A percentile compares a stretch with the other conserved stretches of the same genome.
Evolutionary conservation across 2,113 vertebrate genomes (phyloP).

Genomic region (Scophthalmus maximus): DNA sequence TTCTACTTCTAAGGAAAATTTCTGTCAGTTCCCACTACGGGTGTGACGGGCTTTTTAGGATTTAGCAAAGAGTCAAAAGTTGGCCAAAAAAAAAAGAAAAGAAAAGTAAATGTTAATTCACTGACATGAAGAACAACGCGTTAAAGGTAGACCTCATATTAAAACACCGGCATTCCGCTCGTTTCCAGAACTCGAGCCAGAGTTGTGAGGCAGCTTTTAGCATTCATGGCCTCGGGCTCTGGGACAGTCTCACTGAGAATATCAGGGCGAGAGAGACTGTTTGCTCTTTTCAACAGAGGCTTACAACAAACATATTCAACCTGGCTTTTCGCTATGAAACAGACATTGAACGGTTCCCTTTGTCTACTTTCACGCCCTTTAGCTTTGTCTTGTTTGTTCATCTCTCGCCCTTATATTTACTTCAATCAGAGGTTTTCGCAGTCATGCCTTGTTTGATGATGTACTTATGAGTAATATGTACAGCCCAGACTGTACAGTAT

Average conservation of each 20-base stretch:
- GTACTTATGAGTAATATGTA: too few relatives aligned
- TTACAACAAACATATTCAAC: neutral
- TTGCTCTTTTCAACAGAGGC: neutral
- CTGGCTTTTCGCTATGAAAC: neutral
- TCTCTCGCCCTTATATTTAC: neutral
- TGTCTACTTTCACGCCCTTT: neutral
- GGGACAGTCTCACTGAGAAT: constrained; percentile 8
- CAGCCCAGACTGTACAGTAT: too few relatives aligned
- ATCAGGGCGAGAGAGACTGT: neutral
- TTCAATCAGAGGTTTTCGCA: too few relatives aligned
- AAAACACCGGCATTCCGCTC: too few relatives aligned
- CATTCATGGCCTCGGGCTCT: constrained; percentile 5
- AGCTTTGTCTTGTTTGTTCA: neutral
- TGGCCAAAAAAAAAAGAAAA: too few relatives aligned
- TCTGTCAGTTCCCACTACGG: neutral
- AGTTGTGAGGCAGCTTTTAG: neutral
- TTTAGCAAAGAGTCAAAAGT: too few relatives aligned
- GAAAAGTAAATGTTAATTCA: too few relatives aligned
- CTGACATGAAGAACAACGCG: too few relatives aligned
- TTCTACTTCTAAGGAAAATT: constrained; percentile 10
- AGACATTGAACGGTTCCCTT: neutral
- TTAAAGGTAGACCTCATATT: too few relatives aligned
- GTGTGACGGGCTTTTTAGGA: neutral
- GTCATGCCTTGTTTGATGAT: too few relatives aligned
- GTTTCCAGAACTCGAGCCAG: neutral